Conservation (phyloP, 2,113 vertebrate species). For the Dicentrarchus labrax region DNA sequence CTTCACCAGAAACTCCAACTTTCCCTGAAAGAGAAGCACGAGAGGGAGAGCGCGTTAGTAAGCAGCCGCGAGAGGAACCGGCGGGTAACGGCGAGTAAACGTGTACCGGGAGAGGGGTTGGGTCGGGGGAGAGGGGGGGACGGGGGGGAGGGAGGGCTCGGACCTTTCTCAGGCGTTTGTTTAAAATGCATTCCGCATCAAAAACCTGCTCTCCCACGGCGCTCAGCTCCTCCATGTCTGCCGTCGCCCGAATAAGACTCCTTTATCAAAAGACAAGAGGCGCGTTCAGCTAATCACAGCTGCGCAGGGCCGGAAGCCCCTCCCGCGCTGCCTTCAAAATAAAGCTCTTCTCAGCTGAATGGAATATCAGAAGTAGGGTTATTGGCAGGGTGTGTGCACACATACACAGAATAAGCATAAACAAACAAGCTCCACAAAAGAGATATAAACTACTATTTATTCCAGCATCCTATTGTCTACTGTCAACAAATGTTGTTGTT, state of each 20-base stretch:
- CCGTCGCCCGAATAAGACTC: conserved; percentile 54
- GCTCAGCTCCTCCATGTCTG: conserved; percentile 97
- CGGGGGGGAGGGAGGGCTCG: conserved; percentile 33
- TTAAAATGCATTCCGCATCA: conserved; percentile 96
- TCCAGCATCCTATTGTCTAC: no score
- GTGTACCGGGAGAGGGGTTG: no score
- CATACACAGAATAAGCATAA: no score
- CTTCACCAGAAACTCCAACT: conserved; percentile 97
- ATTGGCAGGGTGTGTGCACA: no score
- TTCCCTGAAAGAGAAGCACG: conserved; percentile 87
- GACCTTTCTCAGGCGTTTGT: conserved; percentile 94
- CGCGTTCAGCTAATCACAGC: background rate
- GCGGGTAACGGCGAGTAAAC: accelerated
- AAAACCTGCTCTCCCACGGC: conserved; percentile 96
- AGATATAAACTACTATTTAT: no score
- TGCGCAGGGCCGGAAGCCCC: conserved; percentile 16
- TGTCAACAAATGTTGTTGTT: no score
- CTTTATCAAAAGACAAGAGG: conserved; percentile 42
- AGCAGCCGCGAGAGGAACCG: background rate
- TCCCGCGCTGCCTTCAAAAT: background rate
- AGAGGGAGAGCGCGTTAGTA: background rate
- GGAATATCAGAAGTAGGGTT: no score
- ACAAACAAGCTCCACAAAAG: no score
- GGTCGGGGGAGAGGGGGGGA: no score
- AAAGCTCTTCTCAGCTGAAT: conserved; percentile 22